Evolutionary conservation across 30 jellyfish, hydroid and myxozoan species (phyloP).

Genomic region (Turritopsis dohrnii): DNA sequence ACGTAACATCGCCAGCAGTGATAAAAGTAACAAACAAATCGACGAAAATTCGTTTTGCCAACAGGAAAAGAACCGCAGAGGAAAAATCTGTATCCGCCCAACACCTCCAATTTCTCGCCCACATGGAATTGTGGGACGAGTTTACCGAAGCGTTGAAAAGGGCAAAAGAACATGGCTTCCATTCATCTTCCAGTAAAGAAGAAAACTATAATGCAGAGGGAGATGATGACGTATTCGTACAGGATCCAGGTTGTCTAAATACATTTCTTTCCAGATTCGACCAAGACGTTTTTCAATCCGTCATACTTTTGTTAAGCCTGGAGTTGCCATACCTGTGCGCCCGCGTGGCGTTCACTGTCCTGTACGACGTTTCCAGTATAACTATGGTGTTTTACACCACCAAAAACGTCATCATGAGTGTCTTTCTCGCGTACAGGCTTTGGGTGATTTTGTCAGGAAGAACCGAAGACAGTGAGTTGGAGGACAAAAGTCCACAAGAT

Average conservation of each 20-base stretch:
- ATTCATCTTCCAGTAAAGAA: background rate
- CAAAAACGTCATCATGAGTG: constrained; percentile 11
- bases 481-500: background rate
- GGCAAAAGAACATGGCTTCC: constrained; percentile 12
- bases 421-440: constrained; percentile 9
- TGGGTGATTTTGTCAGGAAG: constrained; percentile 22
- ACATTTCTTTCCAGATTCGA: background rate
- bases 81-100: constrained; percentile 2
- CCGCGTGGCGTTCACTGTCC: background rate
- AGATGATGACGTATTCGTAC: background rate
- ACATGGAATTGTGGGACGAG: constrained; percentile 14
- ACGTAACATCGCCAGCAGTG: background rate
- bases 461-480: background rate
- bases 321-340: constrained; percentile 22
- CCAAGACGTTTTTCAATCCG: constrained; percentile 19
- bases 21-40: background rate
- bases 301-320: constrained; percentile 1
- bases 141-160: constrained; percentile 2
- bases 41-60: background rate
- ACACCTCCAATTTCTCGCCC: constrained; percentile 2
- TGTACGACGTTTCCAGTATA: constrained; percentile 22
- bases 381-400: constrained; percentile 30
- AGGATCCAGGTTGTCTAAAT: background rate
- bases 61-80: background rate
- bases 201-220: background rate